phyloP scores from a whole-genome alignment of 53 echinoderm and acorn worm genomes.

The Zoroaster sp. region DNA sequence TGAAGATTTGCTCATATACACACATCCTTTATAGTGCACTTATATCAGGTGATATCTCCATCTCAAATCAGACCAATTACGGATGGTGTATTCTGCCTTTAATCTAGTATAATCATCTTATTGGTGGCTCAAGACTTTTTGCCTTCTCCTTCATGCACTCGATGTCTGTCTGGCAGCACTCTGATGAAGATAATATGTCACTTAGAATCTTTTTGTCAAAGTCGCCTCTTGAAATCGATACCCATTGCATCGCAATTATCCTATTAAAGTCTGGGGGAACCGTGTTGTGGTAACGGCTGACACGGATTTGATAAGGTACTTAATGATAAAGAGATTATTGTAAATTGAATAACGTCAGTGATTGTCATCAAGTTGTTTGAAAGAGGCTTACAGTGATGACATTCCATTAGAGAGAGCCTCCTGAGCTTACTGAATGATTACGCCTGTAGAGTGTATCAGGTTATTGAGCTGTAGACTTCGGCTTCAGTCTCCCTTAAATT shows the following conservation, averaged over 20 bases:
- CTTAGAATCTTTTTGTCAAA: neutral
- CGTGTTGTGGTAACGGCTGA: neutral
- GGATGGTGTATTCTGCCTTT: neutral
- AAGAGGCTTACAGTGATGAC: too few relatives aligned
- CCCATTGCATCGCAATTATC: neutral
- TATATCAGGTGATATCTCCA: too few relatives aligned
- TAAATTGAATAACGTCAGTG: neutral
- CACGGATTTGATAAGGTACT: conserved; percentile 13
- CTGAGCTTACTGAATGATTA: too few relatives aligned
- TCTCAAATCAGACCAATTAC: too few relatives aligned
- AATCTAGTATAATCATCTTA: neutral
- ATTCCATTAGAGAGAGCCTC: too few relatives aligned
- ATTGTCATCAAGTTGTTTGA: neutral
- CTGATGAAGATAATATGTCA: neutral
- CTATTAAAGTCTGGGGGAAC: neutral
- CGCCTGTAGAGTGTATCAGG: too few relatives aligned
- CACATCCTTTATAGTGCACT: too few relatives aligned
- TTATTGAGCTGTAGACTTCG: too few relatives aligned
- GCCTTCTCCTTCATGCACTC: neutral
- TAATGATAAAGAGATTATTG: neutral
- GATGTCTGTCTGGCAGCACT: neutral
- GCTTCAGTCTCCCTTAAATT: too few relatives aligned
- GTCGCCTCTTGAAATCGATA: neutral
- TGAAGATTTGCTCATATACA: too few relatives aligned
- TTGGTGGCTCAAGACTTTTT: neutral